Conservation (phyloP, 2,113 vertebrate genomes). For the Bubo bubo region DNA sequence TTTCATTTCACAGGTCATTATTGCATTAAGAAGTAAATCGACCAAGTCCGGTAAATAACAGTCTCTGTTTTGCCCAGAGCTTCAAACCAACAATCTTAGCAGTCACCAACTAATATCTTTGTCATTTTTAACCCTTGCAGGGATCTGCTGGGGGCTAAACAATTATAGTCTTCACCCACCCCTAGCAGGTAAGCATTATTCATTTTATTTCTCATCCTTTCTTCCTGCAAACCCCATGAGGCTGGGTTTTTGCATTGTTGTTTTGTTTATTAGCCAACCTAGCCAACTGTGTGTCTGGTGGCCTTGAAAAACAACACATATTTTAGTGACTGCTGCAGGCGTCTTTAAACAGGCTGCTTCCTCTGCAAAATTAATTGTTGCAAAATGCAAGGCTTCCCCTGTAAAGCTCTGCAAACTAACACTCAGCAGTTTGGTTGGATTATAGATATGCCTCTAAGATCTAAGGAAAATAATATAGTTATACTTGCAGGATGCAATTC, state of each 20-base stretch:
- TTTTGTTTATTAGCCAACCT: slow-evolving; percentile 78
- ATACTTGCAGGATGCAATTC: slow-evolving; percentile 33
- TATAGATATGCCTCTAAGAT: slow-evolving; percentile 45
- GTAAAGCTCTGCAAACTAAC: slow-evolving; percentile 63
- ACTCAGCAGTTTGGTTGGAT: slow-evolving; percentile 72
- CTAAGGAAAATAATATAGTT: slow-evolving; percentile 41
- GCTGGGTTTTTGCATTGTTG: slow-evolving; percentile 70
- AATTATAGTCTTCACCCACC: slow-evolving; percentile 77
- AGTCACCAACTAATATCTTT: slow-evolving; percentile 75
- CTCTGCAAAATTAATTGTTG: slow-evolving; percentile 82
- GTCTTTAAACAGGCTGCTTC: slow-evolving; percentile 79
- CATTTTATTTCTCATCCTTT: slow-evolving; percentile 69
- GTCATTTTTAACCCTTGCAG: slow-evolving; percentile 83
- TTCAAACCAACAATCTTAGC: slow-evolving; percentile 78
- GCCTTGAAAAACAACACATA: slow-evolving; percentile 79
- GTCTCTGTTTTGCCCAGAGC: slow-evolving; percentile 79
- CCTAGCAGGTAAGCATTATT: slow-evolving; percentile 81
- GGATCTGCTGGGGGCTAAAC: slow-evolving; percentile 78
- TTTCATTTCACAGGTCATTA: slow-evolving; percentile 90
- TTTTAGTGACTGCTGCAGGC: slow-evolving; percentile 75
- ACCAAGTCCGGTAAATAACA: slow-evolving; percentile 88
- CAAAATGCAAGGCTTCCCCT: slow-evolving; percentile 68
- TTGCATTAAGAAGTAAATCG: slow-evolving; percentile 89
- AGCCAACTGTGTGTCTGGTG: slow-evolving; percentile 72
- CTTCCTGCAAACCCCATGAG: slow-evolving; percentile 70